Evolutionary conservation across 2,888 invertebrate species (phyloP).

Genomic region (Dryocosmus kuriphilus): DNA sequence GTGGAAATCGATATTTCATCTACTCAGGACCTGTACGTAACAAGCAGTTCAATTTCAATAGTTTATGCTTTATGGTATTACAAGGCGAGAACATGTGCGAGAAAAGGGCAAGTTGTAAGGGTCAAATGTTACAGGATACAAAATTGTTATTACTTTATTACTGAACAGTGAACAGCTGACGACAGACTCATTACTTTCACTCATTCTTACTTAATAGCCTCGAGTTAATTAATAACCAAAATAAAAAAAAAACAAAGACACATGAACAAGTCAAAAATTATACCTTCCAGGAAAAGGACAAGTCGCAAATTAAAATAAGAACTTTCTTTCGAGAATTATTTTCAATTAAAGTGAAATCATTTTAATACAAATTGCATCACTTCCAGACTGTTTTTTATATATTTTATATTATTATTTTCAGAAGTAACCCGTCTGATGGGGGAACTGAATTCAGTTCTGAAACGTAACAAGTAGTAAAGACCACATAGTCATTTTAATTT

Average conservation of each 20-base stretch:
- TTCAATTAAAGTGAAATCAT: no score
- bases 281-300: no score
- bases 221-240: neutral
- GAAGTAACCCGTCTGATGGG: no score
- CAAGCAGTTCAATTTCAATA: slow-evolving; percentile 32
- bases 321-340: no score
- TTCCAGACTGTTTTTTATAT: no score
- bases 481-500: no score
- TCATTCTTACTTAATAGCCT: neutral
- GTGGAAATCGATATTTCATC: slow-evolving; percentile 71
- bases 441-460: no score
- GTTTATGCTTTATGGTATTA: slow-evolving; percentile 25
- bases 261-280: no score
- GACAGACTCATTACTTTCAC: neutral
- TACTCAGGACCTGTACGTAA: slow-evolving; percentile 49
- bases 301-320: no score
- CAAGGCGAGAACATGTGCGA: slow-evolving; percentile 24
- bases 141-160: slow-evolving; percentile 29
- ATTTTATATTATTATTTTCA: no score
- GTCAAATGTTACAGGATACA: neutral
- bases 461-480: no score
- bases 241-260: neutral
- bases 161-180: slow-evolving; percentile 2
- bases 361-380: no score
- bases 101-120: neutral